These are phyloP conservation scores for Tanaodytes sp. DNA, from an alignment of 2,888 invertebrate species.

Conservation along the genomic window DNA sequence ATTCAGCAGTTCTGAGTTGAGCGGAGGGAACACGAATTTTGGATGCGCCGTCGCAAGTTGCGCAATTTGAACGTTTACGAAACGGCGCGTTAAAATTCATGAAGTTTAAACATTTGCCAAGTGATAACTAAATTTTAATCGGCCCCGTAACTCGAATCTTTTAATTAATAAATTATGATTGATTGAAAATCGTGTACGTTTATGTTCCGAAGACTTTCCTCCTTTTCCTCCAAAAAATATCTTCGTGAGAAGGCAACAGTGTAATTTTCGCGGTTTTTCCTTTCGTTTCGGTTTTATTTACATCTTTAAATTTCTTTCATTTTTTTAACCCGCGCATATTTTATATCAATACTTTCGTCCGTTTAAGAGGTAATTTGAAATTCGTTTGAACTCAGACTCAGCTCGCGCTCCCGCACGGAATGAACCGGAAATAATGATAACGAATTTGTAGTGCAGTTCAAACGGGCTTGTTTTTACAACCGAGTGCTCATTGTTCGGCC, in stretches of 20 bases:
- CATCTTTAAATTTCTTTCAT: slow-evolving; percentile 12
- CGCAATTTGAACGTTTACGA: no score
- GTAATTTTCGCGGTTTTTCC: slow-evolving; percentile 19
- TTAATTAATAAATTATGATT: no score
- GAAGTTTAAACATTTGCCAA: no score
- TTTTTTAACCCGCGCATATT: slow-evolving; percentile 20
- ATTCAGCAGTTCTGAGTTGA: no score
- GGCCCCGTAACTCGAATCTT: no score
- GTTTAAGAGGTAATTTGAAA: slow-evolving; percentile 23
- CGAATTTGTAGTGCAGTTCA: slow-evolving; percentile 26
- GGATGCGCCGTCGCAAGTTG: no score
- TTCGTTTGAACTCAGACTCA: slow-evolving; percentile 30
- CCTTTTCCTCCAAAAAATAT: no score
- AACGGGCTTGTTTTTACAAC: slow-evolving; percentile 33
- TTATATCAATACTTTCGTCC: slow-evolving; percentile 19
- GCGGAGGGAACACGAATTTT: no score
- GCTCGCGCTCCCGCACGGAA: neutral
- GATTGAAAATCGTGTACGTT: no score
- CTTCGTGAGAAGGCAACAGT: slow-evolving; percentile 3
- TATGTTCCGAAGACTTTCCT: no score
- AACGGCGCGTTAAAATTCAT: no score
- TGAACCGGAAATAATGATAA: slow-evolving; percentile 37
- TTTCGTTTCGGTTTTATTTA: slow-evolving; percentile 30
- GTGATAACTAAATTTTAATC: no score
- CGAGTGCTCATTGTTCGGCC: slow-evolving; percentile 45